Base-by-base conservation (phyloP, 2,113 vertebrate genomes). In the Etia nguti region DNA sequence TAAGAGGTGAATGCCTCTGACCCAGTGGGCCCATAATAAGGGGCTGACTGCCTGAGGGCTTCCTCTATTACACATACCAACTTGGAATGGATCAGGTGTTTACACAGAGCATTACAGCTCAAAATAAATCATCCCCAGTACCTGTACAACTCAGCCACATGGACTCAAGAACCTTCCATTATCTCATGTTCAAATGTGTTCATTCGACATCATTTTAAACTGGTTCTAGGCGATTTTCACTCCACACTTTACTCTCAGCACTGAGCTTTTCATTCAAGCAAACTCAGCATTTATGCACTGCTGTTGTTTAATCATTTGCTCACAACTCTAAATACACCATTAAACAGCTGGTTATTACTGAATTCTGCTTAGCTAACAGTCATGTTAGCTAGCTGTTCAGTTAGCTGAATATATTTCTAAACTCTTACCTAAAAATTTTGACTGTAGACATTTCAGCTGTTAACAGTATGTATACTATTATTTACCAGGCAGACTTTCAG, bases 361-460 rank as follows among this genome's bases (percentile, higher is more conserved):
- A 9, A 5, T 43, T 5, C 41, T 5, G 11, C n/a, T 15, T 68
- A 68, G 20, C 62, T 68, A 41, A 41, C 62, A 41, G 62, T 41
- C 2, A 0, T 41, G 11, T 0, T n/a, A 54, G 50, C 3, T 6
- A 60, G 59, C 29, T 7, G 59, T 62, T 62, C 59, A 36, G 62
- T 24, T 68, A 13, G 20, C 62, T 22, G 62, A 68, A 13, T 1
- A 22, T 13, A 5, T 22, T 12, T 41, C 11, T 41, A 68, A 68
- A 38, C 11, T 41, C n/a, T 68, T 15, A 41, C n/a, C 62, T 68
- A 1, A 41, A 68, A 9, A 4, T 2, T 24, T 41, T 41, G 62
- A 9, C 62, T 24, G 36, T 8, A 68, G 62, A 1, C 31, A 36
- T 62, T 62, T 36, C 6, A 62, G 59, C 11, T 15, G 7, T 68